Conservation (phyloP, 2,888 invertebrate species). For the Agonopterix subpropinquella region DNA sequence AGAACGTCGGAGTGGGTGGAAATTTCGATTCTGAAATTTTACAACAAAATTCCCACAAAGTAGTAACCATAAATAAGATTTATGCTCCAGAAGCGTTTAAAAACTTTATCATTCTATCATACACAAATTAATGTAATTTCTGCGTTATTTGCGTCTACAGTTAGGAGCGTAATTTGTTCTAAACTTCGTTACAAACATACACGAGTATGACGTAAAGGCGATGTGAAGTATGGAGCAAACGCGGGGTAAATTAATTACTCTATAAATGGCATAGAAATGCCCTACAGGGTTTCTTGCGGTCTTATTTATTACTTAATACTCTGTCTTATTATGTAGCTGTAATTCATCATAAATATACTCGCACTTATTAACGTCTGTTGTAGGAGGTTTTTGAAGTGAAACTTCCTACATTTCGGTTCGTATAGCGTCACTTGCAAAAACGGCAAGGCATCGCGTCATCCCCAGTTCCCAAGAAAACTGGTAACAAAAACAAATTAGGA, state of each 20-base stretch:
- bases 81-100: too few species aligned
- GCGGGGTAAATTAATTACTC: slow-evolving; percentile 4
- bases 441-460: too few species aligned
- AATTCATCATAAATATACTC: too few species aligned
- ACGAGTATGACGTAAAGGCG: not conserved
- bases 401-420: too few species aligned
- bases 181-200: slow-evolving; percentile 3
- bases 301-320: not conserved
- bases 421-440: too few species aligned
- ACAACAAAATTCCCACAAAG: too few species aligned
- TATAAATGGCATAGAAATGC: slow-evolving; percentile 1
- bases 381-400: too few species aligned
- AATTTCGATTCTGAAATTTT: too few species aligned
- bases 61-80: too few species aligned
- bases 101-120: too few species aligned
- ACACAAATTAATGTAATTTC: not conserved
- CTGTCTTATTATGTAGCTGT: not conserved
- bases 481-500: not conserved
- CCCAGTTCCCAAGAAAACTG: slow-evolving; percentile 3
- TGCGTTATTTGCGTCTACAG: slow-evolving; percentile 1
- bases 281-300: not conserved
- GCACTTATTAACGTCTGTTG: too few species aligned
- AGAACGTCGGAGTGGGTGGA: too few species aligned
- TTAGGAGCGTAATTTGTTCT: slow-evolving; percentile 2
- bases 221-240: not conserved